These are phyloP conservation scores for Urocyon cinereoargenteus DNA, from an alignment of 2,797 vertebrate species.

Conservation along the genomic window DNA sequence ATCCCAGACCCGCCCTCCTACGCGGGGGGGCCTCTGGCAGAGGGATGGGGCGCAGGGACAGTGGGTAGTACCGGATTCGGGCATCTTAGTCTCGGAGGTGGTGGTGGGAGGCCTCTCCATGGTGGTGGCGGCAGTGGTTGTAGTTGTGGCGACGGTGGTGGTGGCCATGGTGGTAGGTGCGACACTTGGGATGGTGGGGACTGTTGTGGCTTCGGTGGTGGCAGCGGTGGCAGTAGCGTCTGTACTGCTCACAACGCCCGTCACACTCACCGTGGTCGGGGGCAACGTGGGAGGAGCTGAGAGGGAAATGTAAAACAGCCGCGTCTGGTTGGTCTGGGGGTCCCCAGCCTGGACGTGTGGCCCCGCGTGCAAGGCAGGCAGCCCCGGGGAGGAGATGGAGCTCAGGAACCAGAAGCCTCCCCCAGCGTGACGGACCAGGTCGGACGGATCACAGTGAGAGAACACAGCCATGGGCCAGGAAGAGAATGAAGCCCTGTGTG, in stretches of 20 bases:
- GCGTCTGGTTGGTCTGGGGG: slow-evolving; percentile 37
- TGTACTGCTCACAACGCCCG: slow-evolving; percentile 84
- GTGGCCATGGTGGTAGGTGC: slow-evolving; percentile 75
- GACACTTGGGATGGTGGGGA: slow-evolving; percentile 85
- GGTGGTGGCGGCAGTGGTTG: slow-evolving; percentile 81
- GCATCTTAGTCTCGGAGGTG: slow-evolving; percentile 85
- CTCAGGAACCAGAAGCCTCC: not conserved
- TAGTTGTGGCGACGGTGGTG: slow-evolving; percentile 81
- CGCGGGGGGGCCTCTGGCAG: not conserved
- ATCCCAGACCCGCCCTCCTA: not conserved
- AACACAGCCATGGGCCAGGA: not conserved
- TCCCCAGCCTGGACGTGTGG: not conserved
- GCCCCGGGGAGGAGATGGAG: slow-evolving; percentile 9
- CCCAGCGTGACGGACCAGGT: not conserved
- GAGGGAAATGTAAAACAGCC: slow-evolving; percentile 88
- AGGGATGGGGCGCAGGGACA: not conserved
- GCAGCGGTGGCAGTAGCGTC: slow-evolving; percentile 87
- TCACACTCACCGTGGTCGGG: slow-evolving; percentile 87
- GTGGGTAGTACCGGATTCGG: slow-evolving; percentile 87
- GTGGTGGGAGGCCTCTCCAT: slow-evolving; percentile 85
- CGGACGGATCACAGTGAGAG: not conserved
- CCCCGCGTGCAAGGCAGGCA: slow-evolving; percentile 74
- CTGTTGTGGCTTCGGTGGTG: slow-evolving; percentile 87
- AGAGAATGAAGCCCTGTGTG: not conserved
- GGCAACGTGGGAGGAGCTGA: slow-evolving; percentile 87